Base-by-base conservation (phyloP, 2,888 invertebrate species). In the Noctuana brunneofusca region DNA sequence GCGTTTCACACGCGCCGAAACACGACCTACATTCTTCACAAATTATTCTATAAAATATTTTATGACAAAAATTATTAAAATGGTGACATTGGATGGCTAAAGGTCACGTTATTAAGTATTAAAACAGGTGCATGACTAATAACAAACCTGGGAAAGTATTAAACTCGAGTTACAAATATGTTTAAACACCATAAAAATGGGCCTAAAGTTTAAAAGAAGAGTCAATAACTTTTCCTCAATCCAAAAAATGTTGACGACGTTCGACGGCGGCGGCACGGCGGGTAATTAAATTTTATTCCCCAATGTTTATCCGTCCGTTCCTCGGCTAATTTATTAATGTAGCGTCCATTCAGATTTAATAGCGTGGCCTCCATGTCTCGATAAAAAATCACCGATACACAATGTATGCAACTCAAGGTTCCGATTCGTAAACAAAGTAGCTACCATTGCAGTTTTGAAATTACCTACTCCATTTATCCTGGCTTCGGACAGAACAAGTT, bases 1-100 rank as follows among this genome's bases (percentile, higher is more conserved):
- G 83, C 81, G 70, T 88, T 90, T 88, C 89, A 85, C 89, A 89
- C 84, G 69, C 65, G 68, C 64, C 66, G 65, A 55, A 32, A 24
- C 38, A 53, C 78, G 77, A 77, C 82, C 78, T 77, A 83, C 76
- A 81, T 83, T 74, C 73, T 74, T 55, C 38, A 48, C 12, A 16
- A 43, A 43, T 43, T 14, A 43, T 16, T 30, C 30, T 9, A 30
- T 30, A 30, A 30, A 6, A 1, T 30, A 30, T 30, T 30, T 3
- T n/a, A n/a, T n/a, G n/a, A n/a, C n/a, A n/a, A n/a, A n/a, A n/a
- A n/a, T n/a, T n/a, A n/a, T n/a, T n/a, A 8, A 6, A 24, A 24
- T 24, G 24, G 24, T 24, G 24, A 24, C 24, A 24, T 24, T n/a
- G n/a, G n/a, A n/a, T n/a, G n/a, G n/a, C n/a, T n/a, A n/a, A n/a